Conservation (phyloP, 1,140 invertebrate genomes). For the Marisa cornuarietis region DNA sequence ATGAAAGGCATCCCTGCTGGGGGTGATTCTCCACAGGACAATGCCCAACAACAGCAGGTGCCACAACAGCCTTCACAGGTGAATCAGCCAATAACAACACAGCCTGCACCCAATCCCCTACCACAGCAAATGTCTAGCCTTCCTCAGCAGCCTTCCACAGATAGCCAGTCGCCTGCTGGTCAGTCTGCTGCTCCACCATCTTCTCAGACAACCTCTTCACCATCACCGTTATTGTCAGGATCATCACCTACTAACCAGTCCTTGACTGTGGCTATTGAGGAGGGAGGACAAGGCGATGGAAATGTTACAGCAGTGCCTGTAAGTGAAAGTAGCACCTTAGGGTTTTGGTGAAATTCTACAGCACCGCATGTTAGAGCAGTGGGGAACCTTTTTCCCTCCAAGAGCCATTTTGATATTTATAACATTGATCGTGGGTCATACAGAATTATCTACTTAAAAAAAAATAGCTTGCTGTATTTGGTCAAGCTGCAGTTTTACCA, state of each 20-base stretch:
- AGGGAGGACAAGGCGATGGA: constrained; percentile 48
- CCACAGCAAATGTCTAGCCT: constrained; percentile 21
- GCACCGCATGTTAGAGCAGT: no score
- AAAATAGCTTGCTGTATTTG: no score
- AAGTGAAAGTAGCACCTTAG: neutral
- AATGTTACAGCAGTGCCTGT: constrained; percentile 27
- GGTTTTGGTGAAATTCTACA: no score
- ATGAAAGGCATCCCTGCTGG: constrained; percentile 61
- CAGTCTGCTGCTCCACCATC: constrained; percentile 13
- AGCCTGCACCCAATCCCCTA: neutral
- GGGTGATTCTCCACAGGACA: constrained; percentile 62
- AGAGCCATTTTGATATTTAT: no score
- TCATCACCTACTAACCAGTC: constrained; percentile 18
- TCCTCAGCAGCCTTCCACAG: constrained; percentile 12
- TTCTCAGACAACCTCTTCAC: constrained; percentile 11
- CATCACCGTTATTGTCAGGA: constrained; percentile 13
- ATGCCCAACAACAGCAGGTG: constrained; percentile 8
- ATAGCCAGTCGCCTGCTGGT: constrained; percentile 14
- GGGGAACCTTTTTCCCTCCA: no score
- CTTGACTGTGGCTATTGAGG: constrained; percentile 20
- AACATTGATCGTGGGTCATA: no score
- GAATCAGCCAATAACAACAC: neutral
- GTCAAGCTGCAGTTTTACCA: no score
- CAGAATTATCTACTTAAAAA: no score
- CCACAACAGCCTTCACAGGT: neutral